Base-by-base conservation (phyloP, 2,113 vertebrate species). In the Chroicocephalus ridibundus region DNA sequence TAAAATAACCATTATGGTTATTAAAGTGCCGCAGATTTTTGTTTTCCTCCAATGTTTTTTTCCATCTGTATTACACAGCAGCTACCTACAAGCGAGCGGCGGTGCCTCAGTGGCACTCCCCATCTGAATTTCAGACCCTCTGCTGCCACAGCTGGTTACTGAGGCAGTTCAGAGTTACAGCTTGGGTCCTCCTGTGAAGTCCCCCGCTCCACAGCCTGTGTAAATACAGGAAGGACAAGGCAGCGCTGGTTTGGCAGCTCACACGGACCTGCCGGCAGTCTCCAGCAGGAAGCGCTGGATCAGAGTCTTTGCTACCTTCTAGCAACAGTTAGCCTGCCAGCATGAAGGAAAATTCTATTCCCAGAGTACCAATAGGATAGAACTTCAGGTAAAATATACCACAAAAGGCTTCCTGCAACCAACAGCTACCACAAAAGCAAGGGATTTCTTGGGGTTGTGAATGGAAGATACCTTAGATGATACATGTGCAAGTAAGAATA, bases 101-200 rank as follows among this genome's bases (percentile, higher is more conserved):
- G 68, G 6, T 55, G 84, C 76, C 86, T 79, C 84, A 78, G 65
- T n/a, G 47, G 42, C 14, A 13, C 46, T 76, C 46, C 34, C 29
- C 58, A 62, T 7, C 15, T 3, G n/a, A 64, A 52, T 71, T 76
- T 52, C 76, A 64, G 51, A 60, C 40, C 46, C 72, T 66, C 36
- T 36, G 32, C 66, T 54, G 77, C 71, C 85, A 70, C 66, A 65
- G 86, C 47, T 83, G 86, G 60, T 81, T 68, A 38, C 94, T 78
- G 62, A 38, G 60, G 64, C 88, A 84, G 89, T 49, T 91, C 18
- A 75, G 76, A 86, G 69, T 89, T 89, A 93, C 96, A 91, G 86
- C 49, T 36, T 20, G 26, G 69, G 32, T 7, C 13, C 55, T 27
- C 0, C 1, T 49, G 31, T 29, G 13, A 42, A 66, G 74, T 13